Evolutionary conservation across 2,113 vertebrate species (phyloP).

Genomic region (Potamarius usumacintae): DNA sequence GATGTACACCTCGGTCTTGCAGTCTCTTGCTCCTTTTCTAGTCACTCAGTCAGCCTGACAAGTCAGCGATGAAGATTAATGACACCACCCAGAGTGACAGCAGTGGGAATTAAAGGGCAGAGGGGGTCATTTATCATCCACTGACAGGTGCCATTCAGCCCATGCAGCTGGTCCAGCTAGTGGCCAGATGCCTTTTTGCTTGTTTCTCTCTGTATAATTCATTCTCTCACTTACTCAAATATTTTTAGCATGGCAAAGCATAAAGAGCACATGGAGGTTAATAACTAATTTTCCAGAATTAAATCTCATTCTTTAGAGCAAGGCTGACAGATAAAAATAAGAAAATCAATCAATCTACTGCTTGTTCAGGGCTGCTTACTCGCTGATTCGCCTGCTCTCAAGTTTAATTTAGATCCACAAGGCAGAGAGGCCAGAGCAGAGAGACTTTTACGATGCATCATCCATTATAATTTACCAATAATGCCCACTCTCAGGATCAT

Average conservation of each 20-base stretch:
- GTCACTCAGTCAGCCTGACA: conserved; percentile 84
- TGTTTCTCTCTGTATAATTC: conserved; percentile 48
- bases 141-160: conserved; percentile 99
- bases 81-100: conserved; percentile 97
- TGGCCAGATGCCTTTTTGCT: conserved; percentile 49
- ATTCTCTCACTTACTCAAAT: conserved; percentile 19
- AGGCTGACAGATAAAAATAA: conserved; percentile 87
- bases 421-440: conserved; percentile 74
- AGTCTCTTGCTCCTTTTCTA: conserved; percentile 49
- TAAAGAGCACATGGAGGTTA: conserved; percentile 80
- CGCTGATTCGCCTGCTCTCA: conserved; percentile 77
- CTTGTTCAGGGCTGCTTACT: conserved; percentile 77
- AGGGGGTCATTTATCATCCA: conserved; percentile 97
- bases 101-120: conserved; percentile 87
- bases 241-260: conserved; percentile 74
- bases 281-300: conserved; percentile 88
- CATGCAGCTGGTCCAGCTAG: conserved; percentile 66
- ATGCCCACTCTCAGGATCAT: conserved; percentile 70
- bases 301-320: conserved; percentile 91
- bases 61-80: conserved; percentile 97
- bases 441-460: conserved; percentile 75
- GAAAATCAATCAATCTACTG: conserved; percentile 86
- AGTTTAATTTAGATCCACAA: conserved; percentile 81
- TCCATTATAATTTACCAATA: conserved; percentile 85
- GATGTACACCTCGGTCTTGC: conserved; percentile 22